Percentiles rank a stretch among this genome's conserved stretches.
Evolutionary conservation across 2,113 vertebrate genomes (phyloP).

Genomic region (Odontesthes bonariensis): DNA sequence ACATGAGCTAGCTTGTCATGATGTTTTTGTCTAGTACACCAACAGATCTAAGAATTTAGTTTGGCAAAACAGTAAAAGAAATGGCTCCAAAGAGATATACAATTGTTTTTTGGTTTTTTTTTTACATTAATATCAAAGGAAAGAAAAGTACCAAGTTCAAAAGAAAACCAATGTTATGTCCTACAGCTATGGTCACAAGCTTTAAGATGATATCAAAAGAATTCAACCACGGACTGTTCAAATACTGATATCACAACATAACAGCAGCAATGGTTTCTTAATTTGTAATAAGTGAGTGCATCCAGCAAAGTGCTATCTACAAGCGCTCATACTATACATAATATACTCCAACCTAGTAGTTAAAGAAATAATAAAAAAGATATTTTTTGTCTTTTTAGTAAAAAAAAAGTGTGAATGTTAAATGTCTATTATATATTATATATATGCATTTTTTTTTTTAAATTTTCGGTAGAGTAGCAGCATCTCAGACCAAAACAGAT

Average conservation of each 20-base stretch:
- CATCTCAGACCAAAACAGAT: neutral
- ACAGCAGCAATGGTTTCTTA: no score
- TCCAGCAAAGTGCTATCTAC: no score
- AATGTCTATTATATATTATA: neutral
- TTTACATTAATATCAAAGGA: neutral
- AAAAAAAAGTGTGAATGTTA: neutral
- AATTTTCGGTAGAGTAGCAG: neutral
- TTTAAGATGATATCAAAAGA: constrained; percentile 35
- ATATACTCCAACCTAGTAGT: neutral
- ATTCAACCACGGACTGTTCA: constrained; percentile 21
- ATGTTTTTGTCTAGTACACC: neutral
- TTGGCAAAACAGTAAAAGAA: neutral
- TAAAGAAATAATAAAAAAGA: no score
- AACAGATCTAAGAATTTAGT: constrained; percentile 1
- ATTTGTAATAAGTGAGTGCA: no score
- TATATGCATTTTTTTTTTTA: neutral
- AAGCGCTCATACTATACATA: no score
- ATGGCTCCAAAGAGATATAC: constrained; percentile 1
- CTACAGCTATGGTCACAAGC: constrained; percentile 61
- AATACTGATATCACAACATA: constrained; percentile 3
- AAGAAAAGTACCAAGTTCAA: constrained; percentile 19
- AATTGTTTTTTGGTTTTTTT: no score
- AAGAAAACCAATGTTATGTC: constrained; percentile 33
- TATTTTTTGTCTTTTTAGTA: neutral
- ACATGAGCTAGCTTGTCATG: constrained; percentile 1